These are phyloP conservation scores for Hirundichthys speculiger DNA, from an alignment of 2,113 vertebrate species.

Conservation along the genomic window DNA sequence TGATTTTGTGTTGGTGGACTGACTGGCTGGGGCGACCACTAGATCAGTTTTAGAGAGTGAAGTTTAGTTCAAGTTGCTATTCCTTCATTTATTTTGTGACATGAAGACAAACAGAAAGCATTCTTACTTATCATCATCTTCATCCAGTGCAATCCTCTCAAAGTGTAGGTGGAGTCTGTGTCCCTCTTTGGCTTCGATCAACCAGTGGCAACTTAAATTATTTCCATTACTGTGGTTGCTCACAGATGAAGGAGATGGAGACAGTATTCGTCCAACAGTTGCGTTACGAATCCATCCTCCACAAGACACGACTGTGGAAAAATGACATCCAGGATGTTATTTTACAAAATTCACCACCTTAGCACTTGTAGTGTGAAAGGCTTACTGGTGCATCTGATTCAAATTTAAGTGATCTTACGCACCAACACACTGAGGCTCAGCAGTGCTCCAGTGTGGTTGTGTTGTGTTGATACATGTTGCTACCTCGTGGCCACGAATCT, in stretches of 20 bases:
- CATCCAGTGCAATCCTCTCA: conserved; percentile 90
- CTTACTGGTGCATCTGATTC: background rate
- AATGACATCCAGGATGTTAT: background rate
- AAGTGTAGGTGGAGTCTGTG: conserved; percentile 91
- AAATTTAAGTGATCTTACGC: conserved; percentile 30
- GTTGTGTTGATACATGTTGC: conserved; percentile 88
- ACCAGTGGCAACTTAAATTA: conserved; percentile 93
- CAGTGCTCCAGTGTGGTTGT: conserved; percentile 87
- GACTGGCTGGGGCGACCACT: too few relatives aligned
- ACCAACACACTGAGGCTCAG: conserved; percentile 82
- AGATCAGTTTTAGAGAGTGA: too few relatives aligned
- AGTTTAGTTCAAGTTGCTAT: too few relatives aligned
- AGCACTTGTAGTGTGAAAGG: background rate
- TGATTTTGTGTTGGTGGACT: too few relatives aligned
- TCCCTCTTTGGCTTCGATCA: conserved; percentile 90
- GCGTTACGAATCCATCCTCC: conserved; percentile 90
- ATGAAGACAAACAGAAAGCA: background rate
- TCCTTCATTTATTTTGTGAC: background rate
- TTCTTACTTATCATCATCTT: conserved; percentile 89
- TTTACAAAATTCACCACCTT: background rate
- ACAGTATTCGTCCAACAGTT: conserved; percentile 88
- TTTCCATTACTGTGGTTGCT: conserved; percentile 87
- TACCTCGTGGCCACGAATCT: conserved; percentile 87
- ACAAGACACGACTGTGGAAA: conserved; percentile 83
- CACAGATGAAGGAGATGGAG: conserved; percentile 79